These are phyloP conservation scores for Coluber constrictor DNA, from an alignment of 2,797 vertebrate species.

Conservation along the genomic window DNA sequence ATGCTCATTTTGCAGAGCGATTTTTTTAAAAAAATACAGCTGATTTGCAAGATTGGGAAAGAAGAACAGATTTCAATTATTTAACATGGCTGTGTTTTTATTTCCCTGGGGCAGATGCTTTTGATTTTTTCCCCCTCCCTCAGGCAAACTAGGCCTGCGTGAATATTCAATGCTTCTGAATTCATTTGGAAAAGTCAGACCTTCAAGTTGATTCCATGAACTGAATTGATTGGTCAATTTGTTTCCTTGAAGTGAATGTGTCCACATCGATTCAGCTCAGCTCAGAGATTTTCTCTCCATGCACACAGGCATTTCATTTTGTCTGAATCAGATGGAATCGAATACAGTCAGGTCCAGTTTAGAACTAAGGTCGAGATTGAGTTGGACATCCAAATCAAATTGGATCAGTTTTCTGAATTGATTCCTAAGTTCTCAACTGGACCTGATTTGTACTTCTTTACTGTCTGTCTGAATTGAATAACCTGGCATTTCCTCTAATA, in stretches of 20 bases:
- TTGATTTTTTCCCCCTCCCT: background rate
- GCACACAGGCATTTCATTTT: background rate
- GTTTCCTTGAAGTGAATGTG: background rate
- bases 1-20: background rate
- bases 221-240: background rate
- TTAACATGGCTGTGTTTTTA: background rate
- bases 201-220: background rate
- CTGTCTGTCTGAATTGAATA: background rate
- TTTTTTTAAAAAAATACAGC: background rate
- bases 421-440: background rate
- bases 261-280: background rate
- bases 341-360: background rate
- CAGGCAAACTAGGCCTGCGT: background rate
- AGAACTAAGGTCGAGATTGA: background rate
- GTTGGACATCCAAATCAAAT: background rate
- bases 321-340: background rate
- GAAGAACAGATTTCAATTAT: background rate
- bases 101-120: background rate
- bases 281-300: background rate
- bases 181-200: background rate
- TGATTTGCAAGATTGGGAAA: background rate
- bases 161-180: background rate
- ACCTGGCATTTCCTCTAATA: background rate
- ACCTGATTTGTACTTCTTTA: background rate
- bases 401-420: background rate